Base-by-base conservation (phyloP, 2,797 vertebrate species). In the Coccyzus lansbergi region DNA sequence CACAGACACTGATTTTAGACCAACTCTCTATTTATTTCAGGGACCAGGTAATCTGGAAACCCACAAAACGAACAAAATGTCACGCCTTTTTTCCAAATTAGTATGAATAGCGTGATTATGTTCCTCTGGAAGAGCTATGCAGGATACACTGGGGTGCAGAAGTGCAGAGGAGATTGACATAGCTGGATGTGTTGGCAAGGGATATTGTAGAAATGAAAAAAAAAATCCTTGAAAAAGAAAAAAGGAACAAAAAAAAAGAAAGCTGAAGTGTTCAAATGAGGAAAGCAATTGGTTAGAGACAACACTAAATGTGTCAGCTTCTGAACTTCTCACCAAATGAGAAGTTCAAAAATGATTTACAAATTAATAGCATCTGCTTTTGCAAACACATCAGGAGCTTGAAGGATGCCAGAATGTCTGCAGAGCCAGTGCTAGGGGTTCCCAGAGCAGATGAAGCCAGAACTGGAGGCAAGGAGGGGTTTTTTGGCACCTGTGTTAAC, bases 301-400 rank as follows among this genome's bases (percentile, higher is more conserved):
- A 67, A 0, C 36, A 71, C n/a, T 28, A 60, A 49, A 71, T 28
- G 31, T 3, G 5, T 58, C 49, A 77, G 9, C 38, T 9, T n/a
- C n/a, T n/a, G n/a, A n/a, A n/a, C n/a, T n/a, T n/a, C n/a, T 38
- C 38, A 38, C 38, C 38, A 38, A 38, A 3, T 3, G 6, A 60
- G 19, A 82, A 79, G 36, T 72, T 93, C 3, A n/a, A 88, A 79
- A 74, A 65, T 62, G 36, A 15, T 82, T 75, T 72, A 72, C 14
- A 69, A 51, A 65, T 84, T 29, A 79, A 15, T 28, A 84, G 58
- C 49, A 46, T 53, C 34, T 88, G 33, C 34, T 86, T 94, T 90
- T 79, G 38, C 29, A 84, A 94, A 87, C 19, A 48, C 22, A 40
- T 19, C 79, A 81, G 69, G 51, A 68, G 34, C 26, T 78, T 20